These are phyloP conservation scores for Phaethon lepturus DNA, from an alignment of 2,113 vertebrate genomes.

Conservation along the genomic window DNA sequence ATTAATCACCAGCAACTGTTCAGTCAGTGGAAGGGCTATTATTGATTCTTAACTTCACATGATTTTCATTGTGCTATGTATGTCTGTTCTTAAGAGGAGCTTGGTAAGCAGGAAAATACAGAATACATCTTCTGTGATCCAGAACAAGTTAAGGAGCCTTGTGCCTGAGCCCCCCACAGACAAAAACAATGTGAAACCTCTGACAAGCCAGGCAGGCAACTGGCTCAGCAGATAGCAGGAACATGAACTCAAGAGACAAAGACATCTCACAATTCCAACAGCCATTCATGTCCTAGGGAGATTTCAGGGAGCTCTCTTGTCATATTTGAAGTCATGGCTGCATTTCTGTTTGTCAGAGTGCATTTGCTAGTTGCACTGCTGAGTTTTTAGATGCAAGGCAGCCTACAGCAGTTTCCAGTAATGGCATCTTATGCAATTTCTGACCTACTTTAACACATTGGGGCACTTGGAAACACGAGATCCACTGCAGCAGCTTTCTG, in stretches of 20 bases:
- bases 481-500: constrained; percentile 15
- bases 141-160: neutral
- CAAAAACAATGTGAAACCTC: neutral
- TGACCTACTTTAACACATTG: constrained; percentile 46
- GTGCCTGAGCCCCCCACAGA: neutral
- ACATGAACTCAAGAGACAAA: neutral
- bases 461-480: neutral
- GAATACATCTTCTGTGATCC: accelerated
- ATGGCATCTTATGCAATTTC: constrained; percentile 65
- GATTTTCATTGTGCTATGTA: neutral
- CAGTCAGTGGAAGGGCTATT: neutral
- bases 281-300: constrained; percentile 19
- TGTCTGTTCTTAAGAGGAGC: neutral
- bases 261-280: neutral
- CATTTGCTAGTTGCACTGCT: constrained; percentile 47
- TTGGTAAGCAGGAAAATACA: neutral
- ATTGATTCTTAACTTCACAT: neutral
- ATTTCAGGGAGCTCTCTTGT: neutral
- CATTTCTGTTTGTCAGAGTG: constrained; percentile 52
- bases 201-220: neutral
- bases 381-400: constrained; percentile 45
- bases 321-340: constrained; percentile 7
- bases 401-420: constrained; percentile 64
- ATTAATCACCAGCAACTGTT: neutral
- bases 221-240: constrained; percentile 19